phyloP scores from a whole-genome alignment of 2,888 invertebrate genomes.

The Penaeus monodon region DNA sequence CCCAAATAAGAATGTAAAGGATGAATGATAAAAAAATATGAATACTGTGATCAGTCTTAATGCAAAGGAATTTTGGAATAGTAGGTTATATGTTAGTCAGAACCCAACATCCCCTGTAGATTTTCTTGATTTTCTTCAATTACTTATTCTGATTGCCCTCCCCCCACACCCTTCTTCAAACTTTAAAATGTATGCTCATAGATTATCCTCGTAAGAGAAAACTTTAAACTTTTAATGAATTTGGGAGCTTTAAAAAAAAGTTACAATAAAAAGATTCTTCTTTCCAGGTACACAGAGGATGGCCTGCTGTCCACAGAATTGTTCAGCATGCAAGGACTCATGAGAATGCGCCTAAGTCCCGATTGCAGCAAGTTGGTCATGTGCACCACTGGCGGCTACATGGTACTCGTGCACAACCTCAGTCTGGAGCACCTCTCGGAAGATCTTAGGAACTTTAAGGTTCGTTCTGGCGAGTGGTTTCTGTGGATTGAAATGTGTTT shows the following conservation, averaged over 20 bases:
- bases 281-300: constrained; percentile 77
- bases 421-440: constrained; percentile 83
- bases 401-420: constrained; percentile 90
- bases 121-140: no score
- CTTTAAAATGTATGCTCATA: no score
- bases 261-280: background rate
- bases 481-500: background rate
- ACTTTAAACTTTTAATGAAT: no score
- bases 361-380: constrained; percentile 89
- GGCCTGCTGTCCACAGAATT: constrained; percentile 84
- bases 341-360: constrained; percentile 89
- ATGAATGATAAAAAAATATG: no score
- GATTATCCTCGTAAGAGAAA: no score
- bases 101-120: no score
- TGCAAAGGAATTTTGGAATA: no score
- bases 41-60: no score
- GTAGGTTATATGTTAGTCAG: no score
- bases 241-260: background rate
- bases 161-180: no score
- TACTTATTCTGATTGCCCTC: no score
- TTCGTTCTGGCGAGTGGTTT: constrained; percentile 68
- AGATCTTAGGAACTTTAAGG: constrained; percentile 88
- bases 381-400: constrained; percentile 89
- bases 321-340: constrained; percentile 86
- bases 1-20: no score